Conservation (phyloP, 2,888 invertebrate species). For the Dynastes hyllus region DNA sequence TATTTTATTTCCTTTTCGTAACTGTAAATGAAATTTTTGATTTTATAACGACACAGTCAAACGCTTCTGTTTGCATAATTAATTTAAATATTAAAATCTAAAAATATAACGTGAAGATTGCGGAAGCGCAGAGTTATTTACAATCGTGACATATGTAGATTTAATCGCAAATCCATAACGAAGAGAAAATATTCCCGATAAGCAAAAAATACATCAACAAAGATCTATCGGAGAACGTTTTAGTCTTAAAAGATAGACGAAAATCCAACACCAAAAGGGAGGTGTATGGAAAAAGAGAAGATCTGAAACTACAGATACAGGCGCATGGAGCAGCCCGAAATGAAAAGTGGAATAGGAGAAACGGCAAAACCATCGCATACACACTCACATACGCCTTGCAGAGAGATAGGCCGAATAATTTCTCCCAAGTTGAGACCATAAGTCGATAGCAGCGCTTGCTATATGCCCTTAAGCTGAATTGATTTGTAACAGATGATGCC, state of each 20-base stretch:
- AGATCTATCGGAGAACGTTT: slow-evolving; percentile 3
- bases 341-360: slow-evolving; percentile 12
- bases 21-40: no score
- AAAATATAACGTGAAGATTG: no score
- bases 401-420: slow-evolving; percentile 47
- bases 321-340: neutral
- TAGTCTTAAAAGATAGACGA: slow-evolving; percentile 25
- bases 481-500: slow-evolving; percentile 51
- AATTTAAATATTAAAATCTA: no score
- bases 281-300: slow-evolving; percentile 22
- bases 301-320: slow-evolving; percentile 19
- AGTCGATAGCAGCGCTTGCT: slow-evolving; percentile 47
- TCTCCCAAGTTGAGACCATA: slow-evolving; percentile 40
- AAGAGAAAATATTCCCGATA: slow-evolving; percentile 21
- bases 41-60: no score
- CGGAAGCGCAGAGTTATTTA: no score
- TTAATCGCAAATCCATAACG: slow-evolving; percentile 15
- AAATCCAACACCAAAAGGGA: slow-evolving; percentile 26
- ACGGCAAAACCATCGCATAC: slow-evolving; percentile 15
- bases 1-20: no score
- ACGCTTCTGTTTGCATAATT: no score
- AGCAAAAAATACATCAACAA: slow-evolving; percentile 34
- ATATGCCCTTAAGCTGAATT: slow-evolving; percentile 49
- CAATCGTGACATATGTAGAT: no score
- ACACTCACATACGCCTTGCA: slow-evolving; percentile 28